These are phyloP conservation scores for Aegithalos caudatus DNA, from an alignment of 2,113 vertebrate genomes.

Conservation along the genomic window DNA sequence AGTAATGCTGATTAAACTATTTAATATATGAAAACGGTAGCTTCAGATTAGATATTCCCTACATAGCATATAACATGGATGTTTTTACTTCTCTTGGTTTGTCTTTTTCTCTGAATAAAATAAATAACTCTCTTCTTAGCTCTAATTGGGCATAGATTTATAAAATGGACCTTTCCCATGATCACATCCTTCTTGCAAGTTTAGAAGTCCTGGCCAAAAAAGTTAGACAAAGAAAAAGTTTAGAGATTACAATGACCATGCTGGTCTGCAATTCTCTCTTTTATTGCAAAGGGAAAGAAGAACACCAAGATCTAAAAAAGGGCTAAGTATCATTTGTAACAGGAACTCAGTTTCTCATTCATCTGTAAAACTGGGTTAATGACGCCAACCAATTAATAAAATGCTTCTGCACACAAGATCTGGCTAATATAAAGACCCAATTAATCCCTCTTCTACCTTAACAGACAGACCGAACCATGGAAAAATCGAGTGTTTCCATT, in stretches of 20 bases:
- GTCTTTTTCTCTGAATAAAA: neutral
- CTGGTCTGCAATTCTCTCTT: neutral
- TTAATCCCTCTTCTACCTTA: neutral
- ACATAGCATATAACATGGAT: neutral
- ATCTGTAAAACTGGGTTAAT: neutral
- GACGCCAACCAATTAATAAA: neutral
- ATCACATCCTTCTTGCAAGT: neutral
- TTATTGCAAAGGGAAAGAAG: neutral
- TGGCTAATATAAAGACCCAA: neutral
- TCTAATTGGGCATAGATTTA: neutral
- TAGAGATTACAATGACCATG: neutral
- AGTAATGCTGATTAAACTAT: neutral
- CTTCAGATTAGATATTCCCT: neutral
- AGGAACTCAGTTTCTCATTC: neutral
- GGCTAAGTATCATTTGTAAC: neutral
- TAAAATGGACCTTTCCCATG: neutral
- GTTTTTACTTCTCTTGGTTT: neutral
- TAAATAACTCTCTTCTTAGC: neutral
- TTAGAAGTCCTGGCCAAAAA: neutral
- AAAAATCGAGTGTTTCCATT: neutral
- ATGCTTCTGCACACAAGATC: neutral
- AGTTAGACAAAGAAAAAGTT: neutral
- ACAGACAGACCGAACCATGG: neutral
- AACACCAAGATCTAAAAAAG: neutral
- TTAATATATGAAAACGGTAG: neutral